Base-by-base conservation (phyloP, 1,140 invertebrate genomes). In the Lepidurus arcticus region DNA sequence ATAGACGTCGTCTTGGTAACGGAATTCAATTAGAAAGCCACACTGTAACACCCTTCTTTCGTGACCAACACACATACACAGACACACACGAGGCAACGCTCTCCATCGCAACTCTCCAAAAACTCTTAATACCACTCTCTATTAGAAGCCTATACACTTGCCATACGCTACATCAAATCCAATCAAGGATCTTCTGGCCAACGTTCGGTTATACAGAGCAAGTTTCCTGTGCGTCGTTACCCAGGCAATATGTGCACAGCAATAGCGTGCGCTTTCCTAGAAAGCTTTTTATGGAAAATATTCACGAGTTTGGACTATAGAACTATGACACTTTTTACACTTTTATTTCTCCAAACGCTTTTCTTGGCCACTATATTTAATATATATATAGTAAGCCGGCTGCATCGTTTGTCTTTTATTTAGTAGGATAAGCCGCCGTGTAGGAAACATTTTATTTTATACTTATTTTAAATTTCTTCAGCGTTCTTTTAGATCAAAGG, bases 21-120 rank as follows among this genome's bases (percentile, higher is more conserved):
- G 53, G 53, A 65, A 65, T 65, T 65, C 53, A 65, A 65, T 65
- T 65, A 65, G 53, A 65, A 65, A 65, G 53, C 21, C 53, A 65
- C 53, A 65, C 53, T 65, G 21, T 65, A 65, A 65, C 53, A 7
- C 53, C 53, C 53, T 65, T 65, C 53, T 65, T 65, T 65, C 6
- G n/a, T 7, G 21, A 13, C 21, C 53, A 34, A 34, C 34, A 34
- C 34, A 34, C 34, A 34, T 34, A 34, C 26, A 34, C 34, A 34
- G 34, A 34, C 34, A 34, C 13, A 21, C 53, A 65, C 53, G 53
- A 5, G 53, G 53, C 53, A 8, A 65, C 53, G 53, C 21, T 65
- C 53, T 13, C 53, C 53, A 65, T 65, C 53, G 9, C 53, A 65
- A 65, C 6, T 16, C 21, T 65, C 53, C 53, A 65, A 16, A 13